phyloP scores from a whole-genome alignment of 2,797 vertebrate genomes.

The Catamblyrhynchus diadema region DNA sequence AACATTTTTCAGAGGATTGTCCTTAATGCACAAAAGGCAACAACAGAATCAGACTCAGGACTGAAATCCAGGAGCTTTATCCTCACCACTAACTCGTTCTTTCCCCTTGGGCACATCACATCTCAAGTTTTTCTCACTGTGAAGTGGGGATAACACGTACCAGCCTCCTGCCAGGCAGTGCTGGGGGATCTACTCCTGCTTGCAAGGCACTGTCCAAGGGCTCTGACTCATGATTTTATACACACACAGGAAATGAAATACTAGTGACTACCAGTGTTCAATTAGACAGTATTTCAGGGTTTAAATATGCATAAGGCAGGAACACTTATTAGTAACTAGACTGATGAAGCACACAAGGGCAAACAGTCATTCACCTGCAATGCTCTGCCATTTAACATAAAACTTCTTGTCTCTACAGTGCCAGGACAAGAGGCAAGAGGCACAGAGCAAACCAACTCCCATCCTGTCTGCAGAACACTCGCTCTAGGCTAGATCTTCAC shows the following conservation, averaged over 20 bases:
- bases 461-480: not conserved
- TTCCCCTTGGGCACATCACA: not conserved
- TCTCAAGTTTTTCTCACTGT: not conserved
- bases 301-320: slow-evolving; percentile 49
- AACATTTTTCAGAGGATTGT: not conserved
- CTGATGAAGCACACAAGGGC: slow-evolving; percentile 2
- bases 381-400: slow-evolving; percentile 7
- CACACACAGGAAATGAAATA: not conserved
- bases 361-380: slow-evolving; percentile 15
- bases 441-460: not conserved
- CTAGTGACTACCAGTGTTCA: slow-evolving; percentile 8
- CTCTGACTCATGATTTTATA: not conserved
- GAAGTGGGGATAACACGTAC: not conserved
- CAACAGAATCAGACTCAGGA: not conserved
- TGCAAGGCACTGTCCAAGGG: not conserved
- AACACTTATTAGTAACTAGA: slow-evolving; percentile 20
- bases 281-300: slow-evolving; percentile 56
- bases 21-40: not conserved
- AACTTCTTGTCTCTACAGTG: not conserved
- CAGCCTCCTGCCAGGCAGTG: not conserved
- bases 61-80: not conserved
- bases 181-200: not conserved
- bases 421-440: not conserved
- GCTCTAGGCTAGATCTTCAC: not conserved
- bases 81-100: not conserved